Evolutionary conservation across 1,140 invertebrate genomes (phyloP).

Genomic region (Microplitis demolitor): DNA sequence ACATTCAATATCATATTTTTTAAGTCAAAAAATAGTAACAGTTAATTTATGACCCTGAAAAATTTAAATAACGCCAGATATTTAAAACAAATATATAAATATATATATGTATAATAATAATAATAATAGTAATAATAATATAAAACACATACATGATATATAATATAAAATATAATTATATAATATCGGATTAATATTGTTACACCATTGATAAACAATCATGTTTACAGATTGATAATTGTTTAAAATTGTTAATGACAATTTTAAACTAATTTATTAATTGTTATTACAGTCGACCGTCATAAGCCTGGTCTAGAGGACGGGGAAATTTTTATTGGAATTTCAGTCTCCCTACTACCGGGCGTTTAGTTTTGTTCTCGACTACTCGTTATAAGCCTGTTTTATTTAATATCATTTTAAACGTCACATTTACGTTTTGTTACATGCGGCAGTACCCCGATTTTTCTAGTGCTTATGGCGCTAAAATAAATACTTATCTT

Average conservation of each 20-base stretch:
- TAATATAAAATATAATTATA: slow-evolving; percentile 20
- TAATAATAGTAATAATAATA: not conserved
- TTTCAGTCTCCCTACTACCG: too few relatives aligned
- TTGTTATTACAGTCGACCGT: not conserved
- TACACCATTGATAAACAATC: slow-evolving; percentile 45
- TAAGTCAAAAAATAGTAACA: not conserved
- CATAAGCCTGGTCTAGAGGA: too few relatives aligned
- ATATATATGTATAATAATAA: too few relatives aligned
- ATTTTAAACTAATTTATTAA: not conserved
- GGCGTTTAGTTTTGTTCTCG: too few relatives aligned
- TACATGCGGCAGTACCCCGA: too few relatives aligned
- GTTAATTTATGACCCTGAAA: slow-evolving; percentile 17
- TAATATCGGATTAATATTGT: slow-evolving; percentile 30
- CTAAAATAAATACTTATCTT: too few relatives aligned
- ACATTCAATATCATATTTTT: slow-evolving; percentile 7
- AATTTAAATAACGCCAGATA: slow-evolving; percentile 22
- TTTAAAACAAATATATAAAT: too few relatives aligned
- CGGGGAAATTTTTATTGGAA: not conserved
- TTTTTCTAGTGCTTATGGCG: too few relatives aligned
- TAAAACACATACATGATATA: slow-evolving; percentile 19
- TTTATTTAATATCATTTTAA: not conserved
- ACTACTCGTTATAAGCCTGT: too few relatives aligned
- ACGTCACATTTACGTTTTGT: too few relatives aligned
- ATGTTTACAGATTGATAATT: not conserved
- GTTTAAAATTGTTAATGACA: slow-evolving; percentile 23